Percentiles rank a stretch among this genome's conserved stretches.
These are phyloP conservation scores for Grallaria varia DNA, from an alignment of 2,113 vertebrate species.

Conservation along the genomic window DNA sequence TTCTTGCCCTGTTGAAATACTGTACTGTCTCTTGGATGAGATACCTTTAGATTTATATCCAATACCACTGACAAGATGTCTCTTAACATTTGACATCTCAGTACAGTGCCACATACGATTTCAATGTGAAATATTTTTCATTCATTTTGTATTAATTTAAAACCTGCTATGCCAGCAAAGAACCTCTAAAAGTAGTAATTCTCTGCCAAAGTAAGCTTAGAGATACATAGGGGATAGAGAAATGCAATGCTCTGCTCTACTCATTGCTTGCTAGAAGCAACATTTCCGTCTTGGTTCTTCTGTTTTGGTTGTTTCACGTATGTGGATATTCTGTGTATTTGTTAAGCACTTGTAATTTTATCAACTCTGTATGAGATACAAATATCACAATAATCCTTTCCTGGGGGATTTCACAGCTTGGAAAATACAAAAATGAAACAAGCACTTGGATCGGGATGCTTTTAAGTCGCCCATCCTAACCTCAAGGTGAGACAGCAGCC, in stretches of 20 bases:
- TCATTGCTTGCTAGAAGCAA: not conserved
- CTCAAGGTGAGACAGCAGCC: not conserved
- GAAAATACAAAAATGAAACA: not conserved
- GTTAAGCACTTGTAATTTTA: not conserved
- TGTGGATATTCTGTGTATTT: not conserved
- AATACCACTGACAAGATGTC: not conserved
- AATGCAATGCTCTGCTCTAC: not conserved
- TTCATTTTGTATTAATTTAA: not conserved
- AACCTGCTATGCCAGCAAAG: not conserved
- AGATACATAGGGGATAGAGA: not conserved
- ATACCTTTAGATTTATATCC: not conserved
- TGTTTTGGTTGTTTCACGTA: not conserved
- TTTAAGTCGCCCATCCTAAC: not conserved
- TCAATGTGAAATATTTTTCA: not conserved
- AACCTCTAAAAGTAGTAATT: not conserved
- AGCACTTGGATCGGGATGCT: rapidly evolving
- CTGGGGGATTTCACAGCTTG: not conserved
- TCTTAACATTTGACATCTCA: not conserved
- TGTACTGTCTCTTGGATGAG: not conserved
- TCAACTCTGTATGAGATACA: not conserved
- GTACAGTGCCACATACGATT: not conserved
- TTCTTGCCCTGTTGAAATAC: not conserved
- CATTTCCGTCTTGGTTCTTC: not conserved
- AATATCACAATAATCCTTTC: not conserved
- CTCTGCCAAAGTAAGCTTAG: not conserved